Evolutionary conservation across 2,888 invertebrate genomes (phyloP).

Genomic region (Epinotia bilunana): DNA sequence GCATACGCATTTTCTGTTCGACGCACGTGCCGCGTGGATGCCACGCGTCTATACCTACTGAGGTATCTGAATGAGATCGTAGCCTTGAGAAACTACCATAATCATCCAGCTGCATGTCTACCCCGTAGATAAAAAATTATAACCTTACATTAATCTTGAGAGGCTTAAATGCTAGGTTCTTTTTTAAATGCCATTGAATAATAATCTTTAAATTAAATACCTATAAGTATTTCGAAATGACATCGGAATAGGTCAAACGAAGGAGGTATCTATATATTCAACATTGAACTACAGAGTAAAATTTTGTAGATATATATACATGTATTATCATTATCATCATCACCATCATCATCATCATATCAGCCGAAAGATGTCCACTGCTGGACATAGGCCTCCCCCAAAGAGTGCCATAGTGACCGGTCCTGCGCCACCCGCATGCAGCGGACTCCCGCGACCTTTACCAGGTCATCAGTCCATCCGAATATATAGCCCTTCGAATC

Average conservation of each 20-base stretch:
- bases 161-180: constrained; percentile 52
- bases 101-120: constrained; percentile 3
- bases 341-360: too few relatives aligned
- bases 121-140: constrained; percentile 39
- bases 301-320: too few relatives aligned
- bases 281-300: constrained; percentile 35
- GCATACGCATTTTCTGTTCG: neutral
- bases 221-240: constrained; percentile 27
- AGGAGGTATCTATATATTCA: constrained; percentile 20
- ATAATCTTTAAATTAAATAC: constrained; percentile 49
- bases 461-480: too few relatives aligned
- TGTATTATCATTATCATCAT: too few relatives aligned
- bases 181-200: constrained; percentile 51
- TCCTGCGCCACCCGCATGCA: too few relatives aligned
- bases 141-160: constrained; percentile 71
- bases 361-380: too few relatives aligned
- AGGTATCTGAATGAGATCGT: neutral
- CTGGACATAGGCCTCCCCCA: too few relatives aligned
- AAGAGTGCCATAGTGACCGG: too few relatives aligned
- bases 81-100: constrained; percentile 7
- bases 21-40: constrained; percentile 14
- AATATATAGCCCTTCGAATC: too few relatives aligned
- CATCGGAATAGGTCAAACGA: constrained; percentile 16
- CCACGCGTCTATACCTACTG: neutral
- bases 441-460: too few relatives aligned